Base-by-base conservation (phyloP, 1,140 invertebrate species). In the Spodoptera frugiperda region DNA sequence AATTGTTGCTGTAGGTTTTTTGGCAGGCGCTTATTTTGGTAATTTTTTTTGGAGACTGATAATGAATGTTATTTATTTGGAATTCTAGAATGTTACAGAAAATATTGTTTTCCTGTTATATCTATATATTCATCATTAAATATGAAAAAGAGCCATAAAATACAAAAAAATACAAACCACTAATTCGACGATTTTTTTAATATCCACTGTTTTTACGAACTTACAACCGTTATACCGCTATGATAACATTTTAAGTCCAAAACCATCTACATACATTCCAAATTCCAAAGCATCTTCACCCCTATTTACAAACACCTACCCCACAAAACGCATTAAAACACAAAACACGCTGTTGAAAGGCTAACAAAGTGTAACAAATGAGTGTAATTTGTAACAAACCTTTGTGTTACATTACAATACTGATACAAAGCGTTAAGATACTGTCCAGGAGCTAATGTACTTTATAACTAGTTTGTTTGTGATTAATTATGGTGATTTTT, bases 401-500 rank as follows among this genome's bases (percentile, higher is more conserved):
- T 77, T 73, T 76, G 61, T 70, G n/a, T 53, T 21, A 9, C 49
- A 65, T 57, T 54, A 11, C 15, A 72, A 63, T 53, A 70, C 46
- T 68, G 61, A 88, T 87, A 78, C 77, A 85, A 80, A 79, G 76
- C 77, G 48, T 78, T 77, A 54, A 87, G 88, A 89, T 89, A 88
- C 77, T 86, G 83, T 85, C 81, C 82, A 78, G 68, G 15, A 86
- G 83, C 88, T 88, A 88, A 90, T 90, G 19, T 46, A 73, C 44
- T 73, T 73, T 21, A 33, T 73, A 73, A 73, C 53, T 72, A 57
- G 70, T 57, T 55, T 59, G 10, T 82, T 77, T 80, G 57, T 80
- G 81, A 83, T 79, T 88, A 88, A 89, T 81, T 83, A 85, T 85
- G n/a, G 79, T 81, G 77, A 80, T 85, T 88, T 82, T 72, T 72